These are phyloP conservation scores for Zoanthus solanderi DNA, from an alignment of 92 coral and sea anemone genomes.

Conservation along the genomic window DNA sequence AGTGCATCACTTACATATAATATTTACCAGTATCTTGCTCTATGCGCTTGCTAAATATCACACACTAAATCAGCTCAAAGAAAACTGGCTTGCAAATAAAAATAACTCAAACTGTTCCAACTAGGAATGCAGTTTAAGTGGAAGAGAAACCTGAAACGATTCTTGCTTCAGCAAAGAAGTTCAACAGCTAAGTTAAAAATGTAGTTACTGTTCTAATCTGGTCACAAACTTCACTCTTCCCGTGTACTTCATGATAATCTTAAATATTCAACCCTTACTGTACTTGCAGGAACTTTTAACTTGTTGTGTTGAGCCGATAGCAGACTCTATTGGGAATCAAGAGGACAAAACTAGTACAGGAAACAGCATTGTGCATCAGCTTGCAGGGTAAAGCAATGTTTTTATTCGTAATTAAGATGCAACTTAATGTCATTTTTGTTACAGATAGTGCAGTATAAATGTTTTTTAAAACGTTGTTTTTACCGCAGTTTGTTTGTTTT, in stretches of 20 bases:
- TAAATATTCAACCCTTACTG: neutral
- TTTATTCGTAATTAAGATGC: neutral
- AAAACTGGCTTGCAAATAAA: too few relatives aligned
- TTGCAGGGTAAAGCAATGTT: neutral
- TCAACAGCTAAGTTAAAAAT: neutral
- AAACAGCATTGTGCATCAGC: neutral
- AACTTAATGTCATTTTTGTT: neutral
- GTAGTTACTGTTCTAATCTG: neutral
- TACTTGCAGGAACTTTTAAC: slow-evolving; percentile 4
- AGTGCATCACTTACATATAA: too few relatives aligned
- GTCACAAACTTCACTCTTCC: too few relatives aligned
- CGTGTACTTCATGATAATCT: neutral
- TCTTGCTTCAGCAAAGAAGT: too few relatives aligned
- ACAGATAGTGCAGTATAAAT: neutral
- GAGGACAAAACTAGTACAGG: neutral
- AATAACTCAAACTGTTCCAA: too few relatives aligned
- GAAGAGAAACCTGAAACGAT: too few relatives aligned
- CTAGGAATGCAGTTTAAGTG: too few relatives aligned
- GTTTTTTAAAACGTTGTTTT: neutral
- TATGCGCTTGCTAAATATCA: too few relatives aligned
- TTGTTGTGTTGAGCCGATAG: neutral
- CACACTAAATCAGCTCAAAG: too few relatives aligned
- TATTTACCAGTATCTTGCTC: too few relatives aligned
- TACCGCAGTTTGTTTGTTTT: too few relatives aligned
- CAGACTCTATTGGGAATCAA: neutral